Evolutionary conservation across 2,888 invertebrate genomes (phyloP).

Genomic region (Epirrhoe alternata): DNA sequence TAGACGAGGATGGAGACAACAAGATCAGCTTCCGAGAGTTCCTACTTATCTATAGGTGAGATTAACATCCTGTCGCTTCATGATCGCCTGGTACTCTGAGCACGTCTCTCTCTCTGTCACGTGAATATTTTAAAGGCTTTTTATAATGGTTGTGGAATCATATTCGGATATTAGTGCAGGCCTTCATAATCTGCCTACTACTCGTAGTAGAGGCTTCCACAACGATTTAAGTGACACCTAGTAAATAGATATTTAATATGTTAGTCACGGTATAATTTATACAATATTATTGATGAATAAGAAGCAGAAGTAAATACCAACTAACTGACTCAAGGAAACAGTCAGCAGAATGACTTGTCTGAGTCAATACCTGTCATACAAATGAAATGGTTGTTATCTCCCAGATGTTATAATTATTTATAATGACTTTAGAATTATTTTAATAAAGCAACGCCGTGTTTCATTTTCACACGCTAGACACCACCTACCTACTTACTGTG

Average conservation of each 20-base stretch:
- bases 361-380: not conserved
- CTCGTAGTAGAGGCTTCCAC: too few species aligned
- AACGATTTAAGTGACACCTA: too few species aligned
- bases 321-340: not conserved
- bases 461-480: not conserved
- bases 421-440: not conserved
- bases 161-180: too few species aligned
- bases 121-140: not conserved
- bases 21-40: constrained; percentile 97
- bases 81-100: constrained; percentile 3
- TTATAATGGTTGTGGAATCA: too few species aligned
- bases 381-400: not conserved
- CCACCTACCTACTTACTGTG: not conserved
- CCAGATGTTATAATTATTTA: not conserved
- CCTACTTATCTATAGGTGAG: constrained; percentile 88
- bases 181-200: too few species aligned
- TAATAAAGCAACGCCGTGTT: not conserved
- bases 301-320: not conserved
- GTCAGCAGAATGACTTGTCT: not conserved
- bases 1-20: constrained; percentile 94
- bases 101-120: too few species aligned
- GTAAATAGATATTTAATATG: not conserved
- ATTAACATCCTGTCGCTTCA: not conserved
- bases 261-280: not conserved
- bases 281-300: not conserved